phyloP scores from a whole-genome alignment of 2,888 invertebrate genomes.

The Drosophila siamana region DNA sequence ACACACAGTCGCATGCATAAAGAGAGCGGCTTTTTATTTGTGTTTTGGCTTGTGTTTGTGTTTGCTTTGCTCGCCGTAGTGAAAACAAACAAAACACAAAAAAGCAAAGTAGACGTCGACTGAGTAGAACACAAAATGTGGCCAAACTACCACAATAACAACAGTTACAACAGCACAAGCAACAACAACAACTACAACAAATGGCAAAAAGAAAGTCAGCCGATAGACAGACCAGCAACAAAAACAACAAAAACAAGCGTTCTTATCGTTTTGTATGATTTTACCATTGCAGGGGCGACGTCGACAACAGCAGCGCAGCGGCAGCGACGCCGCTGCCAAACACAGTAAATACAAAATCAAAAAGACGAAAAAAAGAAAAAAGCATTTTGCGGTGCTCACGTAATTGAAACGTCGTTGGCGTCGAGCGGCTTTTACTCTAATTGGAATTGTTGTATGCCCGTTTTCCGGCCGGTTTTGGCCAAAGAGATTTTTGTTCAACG shows the following conservation, averaged over 20 bases:
- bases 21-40: conserved; percentile 31
- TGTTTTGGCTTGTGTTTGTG: conserved; percentile 32
- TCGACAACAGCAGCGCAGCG: neutral
- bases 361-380: conserved; percentile 1
- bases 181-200: conserved; percentile 1
- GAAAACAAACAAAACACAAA: conserved; percentile 61
- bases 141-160: conserved; percentile 35
- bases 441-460: conserved; percentile 74
- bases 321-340: conserved; percentile 7
- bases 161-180: conserved; percentile 2
- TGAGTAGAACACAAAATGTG: conserved; percentile 49
- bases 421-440: conserved; percentile 67
- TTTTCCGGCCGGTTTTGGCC: conserved; percentile 79
- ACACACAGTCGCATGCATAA: neutral
- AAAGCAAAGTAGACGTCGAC: conserved; percentile 28
- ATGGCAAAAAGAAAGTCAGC: conserved; percentile 53
- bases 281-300: conserved; percentile 49
- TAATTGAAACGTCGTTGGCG: conserved; percentile 68
- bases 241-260: conserved; percentile 33
- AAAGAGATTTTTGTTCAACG: conserved; percentile 50
- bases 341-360: conserved; percentile 9
- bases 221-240: conserved; percentile 29
- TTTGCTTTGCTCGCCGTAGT: conserved; percentile 33
- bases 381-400: conserved; percentile 57
- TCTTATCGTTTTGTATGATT: conserved; percentile 67